Conservation (phyloP, 2,797 vertebrate genomes). For the Mus minutoides region DNA sequence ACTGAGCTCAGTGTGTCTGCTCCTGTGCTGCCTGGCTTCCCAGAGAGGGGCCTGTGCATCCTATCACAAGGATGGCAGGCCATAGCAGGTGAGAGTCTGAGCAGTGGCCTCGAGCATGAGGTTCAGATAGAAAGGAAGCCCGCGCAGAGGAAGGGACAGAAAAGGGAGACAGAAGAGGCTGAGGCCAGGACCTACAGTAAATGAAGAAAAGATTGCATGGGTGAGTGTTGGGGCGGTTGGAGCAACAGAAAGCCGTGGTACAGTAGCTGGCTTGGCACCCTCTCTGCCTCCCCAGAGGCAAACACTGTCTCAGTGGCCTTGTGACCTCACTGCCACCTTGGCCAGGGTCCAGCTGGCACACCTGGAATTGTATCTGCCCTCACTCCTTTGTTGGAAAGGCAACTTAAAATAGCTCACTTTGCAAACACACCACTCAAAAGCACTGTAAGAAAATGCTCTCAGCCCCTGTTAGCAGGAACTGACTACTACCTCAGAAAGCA, state of each 20-base stretch:
- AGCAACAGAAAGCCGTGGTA: background rate
- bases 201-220: background rate
- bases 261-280: too few relatives aligned
- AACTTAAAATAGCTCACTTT: conserved; percentile 28
- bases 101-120: background rate
- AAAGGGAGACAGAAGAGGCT: background rate
- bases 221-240: accelerated
- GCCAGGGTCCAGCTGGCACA: background rate
- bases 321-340: background rate
- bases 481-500: conserved; percentile 43
- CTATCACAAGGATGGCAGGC: background rate
- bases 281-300: background rate
- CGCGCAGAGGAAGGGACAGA: background rate
- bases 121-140: background rate
- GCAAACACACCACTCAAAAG: conserved; percentile 16
- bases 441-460: background rate
- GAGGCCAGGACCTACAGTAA: background rate
- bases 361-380: background rate
- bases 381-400: conserved; percentile 36
- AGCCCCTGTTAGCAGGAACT: conserved; percentile 56
- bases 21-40: background rate
- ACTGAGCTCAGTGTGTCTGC: background rate
- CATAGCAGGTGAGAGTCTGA: background rate
- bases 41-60: background rate
- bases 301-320: background rate